Conservation (phyloP, 1,140 invertebrate species). For the Ceratina japonica region DNA sequence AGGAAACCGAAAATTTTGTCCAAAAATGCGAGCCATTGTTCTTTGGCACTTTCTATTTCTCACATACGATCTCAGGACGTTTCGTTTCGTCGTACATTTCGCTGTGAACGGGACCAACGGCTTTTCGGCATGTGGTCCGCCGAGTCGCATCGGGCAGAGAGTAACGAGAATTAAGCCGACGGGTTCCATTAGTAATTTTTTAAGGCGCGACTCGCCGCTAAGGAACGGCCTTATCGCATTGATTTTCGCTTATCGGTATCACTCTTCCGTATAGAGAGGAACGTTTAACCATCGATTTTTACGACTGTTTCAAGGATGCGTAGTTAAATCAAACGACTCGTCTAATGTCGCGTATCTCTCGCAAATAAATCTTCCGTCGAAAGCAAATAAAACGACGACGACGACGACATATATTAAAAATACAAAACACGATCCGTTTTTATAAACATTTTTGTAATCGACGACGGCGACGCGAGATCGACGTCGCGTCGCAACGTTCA, state of each 20-base stretch:
- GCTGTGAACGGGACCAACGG: no score
- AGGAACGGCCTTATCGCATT: background rate
- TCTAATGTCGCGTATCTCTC: background rate
- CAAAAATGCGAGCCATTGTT: background rate
- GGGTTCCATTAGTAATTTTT: background rate
- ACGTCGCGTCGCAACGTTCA: no score
- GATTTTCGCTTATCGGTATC: constrained; percentile 12
- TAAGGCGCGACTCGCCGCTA: background rate
- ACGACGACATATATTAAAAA: background rate
- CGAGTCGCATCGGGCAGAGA: background rate
- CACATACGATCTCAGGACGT: no score
- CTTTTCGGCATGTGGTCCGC: no score
- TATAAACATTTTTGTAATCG: no score
- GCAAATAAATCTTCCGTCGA: background rate
- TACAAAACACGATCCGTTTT: background rate
- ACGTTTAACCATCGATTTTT: background rate
- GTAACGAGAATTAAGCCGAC: background rate
- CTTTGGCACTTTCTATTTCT: no score
- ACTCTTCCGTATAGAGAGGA: background rate
- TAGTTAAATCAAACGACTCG: background rate
- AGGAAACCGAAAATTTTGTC: no score
- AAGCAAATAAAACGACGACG: background rate
- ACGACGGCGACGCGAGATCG: no score
- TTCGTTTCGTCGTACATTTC: no score
- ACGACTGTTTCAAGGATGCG: background rate